A percentile compares a stretch with the other conserved stretches of the same genome.
These are phyloP conservation scores for Argopecten irradians DNA, from an alignment of 1,140 invertebrate genomes.

Conservation along the genomic window DNA sequence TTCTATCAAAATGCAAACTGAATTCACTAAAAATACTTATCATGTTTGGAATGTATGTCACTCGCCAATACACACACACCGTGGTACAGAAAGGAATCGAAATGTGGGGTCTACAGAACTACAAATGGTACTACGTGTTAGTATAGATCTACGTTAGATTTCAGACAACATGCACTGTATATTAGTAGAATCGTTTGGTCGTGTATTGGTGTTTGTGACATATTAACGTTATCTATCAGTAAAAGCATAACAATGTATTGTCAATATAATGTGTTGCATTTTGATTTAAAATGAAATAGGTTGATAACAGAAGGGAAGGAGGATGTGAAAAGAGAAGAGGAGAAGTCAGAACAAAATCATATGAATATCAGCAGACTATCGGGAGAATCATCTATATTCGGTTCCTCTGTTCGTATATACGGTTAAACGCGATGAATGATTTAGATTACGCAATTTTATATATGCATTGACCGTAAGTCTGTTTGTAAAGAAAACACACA, in stretches of 20 bases:
- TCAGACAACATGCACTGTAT: background rate
- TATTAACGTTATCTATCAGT: background rate
- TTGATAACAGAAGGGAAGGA: background rate
- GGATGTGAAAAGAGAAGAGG: background rate
- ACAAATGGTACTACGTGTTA: background rate
- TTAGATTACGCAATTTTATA: too few relatives aligned
- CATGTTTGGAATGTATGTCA: background rate
- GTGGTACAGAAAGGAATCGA: background rate
- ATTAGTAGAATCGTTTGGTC: background rate
- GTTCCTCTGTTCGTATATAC: too few relatives aligned
- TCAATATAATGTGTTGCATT: background rate
- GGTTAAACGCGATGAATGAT: too few relatives aligned
- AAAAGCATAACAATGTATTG: background rate
- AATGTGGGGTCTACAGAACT: too few relatives aligned
- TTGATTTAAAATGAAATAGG: background rate
- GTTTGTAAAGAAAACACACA: too few relatives aligned
- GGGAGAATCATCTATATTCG: too few relatives aligned
- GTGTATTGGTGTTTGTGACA: background rate
- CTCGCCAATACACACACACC: background rate
- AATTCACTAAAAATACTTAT: background rate
- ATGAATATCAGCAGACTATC: too few relatives aligned
- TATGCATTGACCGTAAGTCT: too few relatives aligned
- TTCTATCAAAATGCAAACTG: background rate
- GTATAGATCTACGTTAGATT: background rate
- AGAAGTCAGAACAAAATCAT: background rate